Evolutionary conservation across 1,140 invertebrate species (phyloP).

Genomic region (Lasaia peninsularis): DNA sequence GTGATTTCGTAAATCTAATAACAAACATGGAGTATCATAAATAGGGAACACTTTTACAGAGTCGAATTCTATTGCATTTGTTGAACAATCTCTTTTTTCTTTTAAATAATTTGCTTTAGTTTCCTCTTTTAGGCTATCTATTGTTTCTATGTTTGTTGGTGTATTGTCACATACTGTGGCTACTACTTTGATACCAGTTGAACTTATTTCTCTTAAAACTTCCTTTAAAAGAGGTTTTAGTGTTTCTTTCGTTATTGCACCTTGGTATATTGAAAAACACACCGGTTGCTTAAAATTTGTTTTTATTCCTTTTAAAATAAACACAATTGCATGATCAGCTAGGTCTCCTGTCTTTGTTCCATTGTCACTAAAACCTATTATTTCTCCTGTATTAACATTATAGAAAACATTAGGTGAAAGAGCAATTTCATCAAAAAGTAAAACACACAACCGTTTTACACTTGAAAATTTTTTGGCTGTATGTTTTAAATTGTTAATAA

Average conservation of each 20-base stretch:
- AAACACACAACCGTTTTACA: background rate
- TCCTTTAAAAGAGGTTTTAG: background rate
- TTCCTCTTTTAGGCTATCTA: background rate
- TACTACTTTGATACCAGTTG: background rate
- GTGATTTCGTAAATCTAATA: slow-evolving; percentile 4
- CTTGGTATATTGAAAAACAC: background rate
- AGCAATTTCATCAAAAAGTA: slow-evolving; percentile 1
- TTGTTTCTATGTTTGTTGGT: background rate
- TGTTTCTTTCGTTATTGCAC: background rate
- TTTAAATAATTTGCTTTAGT: background rate
- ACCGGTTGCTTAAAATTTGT: background rate
- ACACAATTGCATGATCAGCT: background rate
- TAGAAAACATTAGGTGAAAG: background rate
- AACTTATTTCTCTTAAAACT: background rate
- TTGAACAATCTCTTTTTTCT: background rate
- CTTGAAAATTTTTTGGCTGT: background rate
- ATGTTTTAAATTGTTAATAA: background rate
- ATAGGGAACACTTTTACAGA: background rate
- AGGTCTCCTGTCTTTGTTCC: background rate
- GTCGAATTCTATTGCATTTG: background rate
- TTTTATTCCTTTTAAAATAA: background rate
- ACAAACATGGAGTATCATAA: background rate
- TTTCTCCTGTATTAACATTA: background rate
- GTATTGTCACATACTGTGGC: background rate
- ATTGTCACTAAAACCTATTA: background rate